These are phyloP conservation scores for Lithophane leautieri DNA, from an alignment of 2,888 invertebrate species.

Conservation along the genomic window DNA sequence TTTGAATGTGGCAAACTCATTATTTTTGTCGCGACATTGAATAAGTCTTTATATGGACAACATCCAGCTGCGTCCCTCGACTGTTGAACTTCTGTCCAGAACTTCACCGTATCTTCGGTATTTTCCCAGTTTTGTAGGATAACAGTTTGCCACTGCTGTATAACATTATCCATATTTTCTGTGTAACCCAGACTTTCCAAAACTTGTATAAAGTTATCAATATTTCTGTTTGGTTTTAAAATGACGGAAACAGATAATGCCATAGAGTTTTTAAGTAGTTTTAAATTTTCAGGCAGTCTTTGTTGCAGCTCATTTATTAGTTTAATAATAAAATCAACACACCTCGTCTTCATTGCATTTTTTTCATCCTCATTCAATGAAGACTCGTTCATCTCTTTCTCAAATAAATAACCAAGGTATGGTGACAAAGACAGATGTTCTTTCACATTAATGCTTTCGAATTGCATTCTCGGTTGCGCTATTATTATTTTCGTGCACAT, in stretches of 20 bases:
- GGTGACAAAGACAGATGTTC: slow-evolving; percentile 50
- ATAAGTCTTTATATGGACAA: slow-evolving; percentile 18
- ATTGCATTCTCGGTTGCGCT: slow-evolving; percentile 47
- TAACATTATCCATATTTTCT: slow-evolving; percentile 50
- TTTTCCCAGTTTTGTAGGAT: slow-evolving; percentile 47
- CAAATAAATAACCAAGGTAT: slow-evolving; percentile 54
- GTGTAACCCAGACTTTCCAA: slow-evolving; percentile 46
- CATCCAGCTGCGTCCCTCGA: slow-evolving; percentile 48
- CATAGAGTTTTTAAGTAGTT: slow-evolving; percentile 45
- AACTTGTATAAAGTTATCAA: slow-evolving; percentile 44
- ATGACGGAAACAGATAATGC: slow-evolving; percentile 45
- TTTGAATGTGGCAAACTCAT: slow-evolving; percentile 54
- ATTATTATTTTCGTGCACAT: slow-evolving; percentile 49
- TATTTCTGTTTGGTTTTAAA: slow-evolving; percentile 51
- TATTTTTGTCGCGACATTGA: background rate
- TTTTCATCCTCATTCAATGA: slow-evolving; percentile 33
- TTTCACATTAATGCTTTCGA: slow-evolving; percentile 50
- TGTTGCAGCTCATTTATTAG: slow-evolving; percentile 24
- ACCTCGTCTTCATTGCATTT: slow-evolving; percentile 46
- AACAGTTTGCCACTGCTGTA: slow-evolving; percentile 55
- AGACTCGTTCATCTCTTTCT: slow-evolving; percentile 46
- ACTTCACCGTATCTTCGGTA: slow-evolving; percentile 46
- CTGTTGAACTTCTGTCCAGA: slow-evolving; percentile 10
- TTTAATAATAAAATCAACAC: slow-evolving; percentile 48
- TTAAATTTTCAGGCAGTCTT: slow-evolving; percentile 52